Evolutionary conservation across 1,140 invertebrate genomes (phyloP), one percentile per base, ranked within the genome.

Genomic region (Drosophila tani): DNA sequence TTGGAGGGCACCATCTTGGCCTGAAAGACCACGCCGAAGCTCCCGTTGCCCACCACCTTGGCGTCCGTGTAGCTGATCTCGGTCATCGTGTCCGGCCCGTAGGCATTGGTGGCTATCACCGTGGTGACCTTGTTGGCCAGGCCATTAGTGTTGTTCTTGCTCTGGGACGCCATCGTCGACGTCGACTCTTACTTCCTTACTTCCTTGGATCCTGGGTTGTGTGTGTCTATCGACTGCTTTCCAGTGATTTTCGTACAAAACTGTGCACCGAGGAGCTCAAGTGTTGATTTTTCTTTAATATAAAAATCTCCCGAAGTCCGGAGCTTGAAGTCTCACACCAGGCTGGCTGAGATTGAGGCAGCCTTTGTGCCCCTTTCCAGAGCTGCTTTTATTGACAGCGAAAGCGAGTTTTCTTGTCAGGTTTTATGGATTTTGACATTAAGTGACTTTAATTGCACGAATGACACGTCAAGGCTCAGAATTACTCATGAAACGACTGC

Each of bases 1-100:
- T 96, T 96, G 71, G 96, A 97, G 93, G 99, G 98, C 92, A 97
- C 97, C 64, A 99, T 94, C 94, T 98, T 99, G 56, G 99, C 99
- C 92, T 99, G 98, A 94, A 99, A 99, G 47, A 99, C 99, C 88
- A 99, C 98, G 66, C 99, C 99, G 94, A 99, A 99, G 93, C 98
- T 99, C 90, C 99, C 99, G 95, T 99, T 99, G 59, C 99, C 99
- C 92, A 99, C 99, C 59, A 97, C 97, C 95, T 99, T 99, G 91
- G 98, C 98, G 94, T 99, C 98, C 62, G 97, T 98, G 93, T 99
- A 99, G 76, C 97, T 97, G 81, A 99, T 97, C 94, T 99, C 98
- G 93, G 97, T 96, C 55, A 98, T 97, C 93, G 96, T 95, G 93
- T 99, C 98, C 55, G 97, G 96, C 64, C 98, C 98, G 82, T 97